Percentiles rank a stretch among this genome's conserved stretches.
Conservation (phyloP, 1,140 invertebrate genomes). For the Zelostemma sp. region DNA sequence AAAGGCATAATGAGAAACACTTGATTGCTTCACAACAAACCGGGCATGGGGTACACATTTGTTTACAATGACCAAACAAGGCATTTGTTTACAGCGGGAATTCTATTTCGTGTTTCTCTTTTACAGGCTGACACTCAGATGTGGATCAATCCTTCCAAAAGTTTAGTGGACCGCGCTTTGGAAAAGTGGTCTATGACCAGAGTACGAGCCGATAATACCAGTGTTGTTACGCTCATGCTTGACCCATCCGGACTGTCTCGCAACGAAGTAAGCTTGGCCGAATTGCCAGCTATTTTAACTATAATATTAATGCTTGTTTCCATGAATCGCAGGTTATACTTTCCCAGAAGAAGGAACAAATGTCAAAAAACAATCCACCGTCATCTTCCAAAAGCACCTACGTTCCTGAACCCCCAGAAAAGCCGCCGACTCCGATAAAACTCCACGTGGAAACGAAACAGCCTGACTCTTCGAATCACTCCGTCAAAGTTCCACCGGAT, state of each 20-base stretch:
- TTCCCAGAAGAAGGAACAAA: constrained; percentile 10
- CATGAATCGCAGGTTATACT: constrained; percentile 6
- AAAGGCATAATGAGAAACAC: constrained; percentile 82
- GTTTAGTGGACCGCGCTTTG: constrained; percentile 88
- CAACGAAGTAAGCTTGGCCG: constrained; percentile 69
- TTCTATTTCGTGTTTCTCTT: no score
- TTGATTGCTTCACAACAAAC: constrained; percentile 70
- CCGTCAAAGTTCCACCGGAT: not conserved
- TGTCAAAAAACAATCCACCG: not conserved
- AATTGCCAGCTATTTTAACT: no score
- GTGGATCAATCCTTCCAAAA: constrained; percentile 92
- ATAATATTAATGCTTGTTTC: not conserved
- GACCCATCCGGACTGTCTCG: constrained; percentile 90
- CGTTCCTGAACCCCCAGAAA: not conserved
- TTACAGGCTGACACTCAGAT: constrained; percentile 64
- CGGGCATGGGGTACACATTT: constrained; percentile 56
- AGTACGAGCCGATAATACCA: constrained; percentile 95
- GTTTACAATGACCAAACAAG: constrained; percentile 10
- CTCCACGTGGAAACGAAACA: constrained; percentile 17
- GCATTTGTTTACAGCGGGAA: constrained; percentile 49
- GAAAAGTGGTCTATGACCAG: constrained; percentile 82
- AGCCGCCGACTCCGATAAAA: not conserved
- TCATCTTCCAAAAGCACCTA: not conserved
- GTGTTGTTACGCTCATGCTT: constrained; percentile 92
- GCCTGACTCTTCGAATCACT: constrained; percentile 16